phyloP scores from a whole-genome alignment of 2,888 invertebrate species.

The Carterocephalus palaemon region DNA sequence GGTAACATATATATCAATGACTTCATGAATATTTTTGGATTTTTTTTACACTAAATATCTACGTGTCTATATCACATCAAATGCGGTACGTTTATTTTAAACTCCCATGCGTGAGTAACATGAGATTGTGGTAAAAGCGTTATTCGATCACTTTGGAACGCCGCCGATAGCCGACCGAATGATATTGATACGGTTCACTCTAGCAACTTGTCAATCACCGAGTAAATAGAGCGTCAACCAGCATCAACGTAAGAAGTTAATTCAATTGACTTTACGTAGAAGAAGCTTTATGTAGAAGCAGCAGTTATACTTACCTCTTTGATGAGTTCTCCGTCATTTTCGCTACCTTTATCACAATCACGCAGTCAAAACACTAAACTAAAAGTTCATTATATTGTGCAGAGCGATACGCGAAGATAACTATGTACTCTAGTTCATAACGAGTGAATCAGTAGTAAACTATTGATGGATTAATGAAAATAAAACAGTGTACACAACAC shows the following conservation, averaged over 20 bases:
- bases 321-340: conserved; percentile 75
- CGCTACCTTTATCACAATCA: conserved; percentile 42
- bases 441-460: conserved; percentile 29
- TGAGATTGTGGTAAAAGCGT: conserved; percentile 15
- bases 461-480: conserved; percentile 22
- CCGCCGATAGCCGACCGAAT: conserved; percentile 18
- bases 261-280: conserved; percentile 20
- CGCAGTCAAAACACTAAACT: conserved; percentile 39
- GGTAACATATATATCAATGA: no score
- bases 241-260: conserved; percentile 18
- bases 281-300: conserved; percentile 8
- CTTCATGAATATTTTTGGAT: no score
- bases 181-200: not conserved
- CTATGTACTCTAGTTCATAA: conserved; percentile 34
- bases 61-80: not conserved
- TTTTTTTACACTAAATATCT: not conserved
- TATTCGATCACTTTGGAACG: conserved; percentile 11
- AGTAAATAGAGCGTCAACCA: conserved; percentile 9
- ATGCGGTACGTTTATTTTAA: not conserved
- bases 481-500: conserved; percentile 27
- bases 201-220: conserved; percentile 13
- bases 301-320: conserved; percentile 59
- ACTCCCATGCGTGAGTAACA: not conserved
- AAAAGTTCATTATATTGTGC: conserved; percentile 47
- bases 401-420: conserved; percentile 15